phyloP scores from a whole-genome alignment of 2,113 vertebrate species.

The Sebastes schlegelii region DNA sequence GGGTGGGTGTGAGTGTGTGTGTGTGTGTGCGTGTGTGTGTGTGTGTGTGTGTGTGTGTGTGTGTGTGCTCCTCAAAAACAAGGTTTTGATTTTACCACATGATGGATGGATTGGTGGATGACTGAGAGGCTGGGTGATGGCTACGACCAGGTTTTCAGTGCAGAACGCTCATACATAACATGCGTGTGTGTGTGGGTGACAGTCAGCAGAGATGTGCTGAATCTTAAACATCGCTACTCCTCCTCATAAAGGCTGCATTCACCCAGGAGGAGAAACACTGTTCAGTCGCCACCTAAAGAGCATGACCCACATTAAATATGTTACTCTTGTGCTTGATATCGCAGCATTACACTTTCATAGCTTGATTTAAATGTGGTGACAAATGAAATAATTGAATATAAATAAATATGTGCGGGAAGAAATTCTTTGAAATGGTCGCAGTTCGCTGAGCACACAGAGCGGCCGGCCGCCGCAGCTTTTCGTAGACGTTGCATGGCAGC shows the following conservation, averaged over 20 bases:
- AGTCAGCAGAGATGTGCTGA: constrained; percentile 59
- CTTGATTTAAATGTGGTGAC: background rate
- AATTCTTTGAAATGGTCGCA: too few species aligned
- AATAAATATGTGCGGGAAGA: too few species aligned
- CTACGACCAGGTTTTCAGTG: constrained; percentile 45
- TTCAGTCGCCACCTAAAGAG: constrained; percentile 14
- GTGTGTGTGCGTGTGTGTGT: background rate
- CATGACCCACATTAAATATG: constrained; percentile 23
- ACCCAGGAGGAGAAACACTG: constrained; percentile 32
- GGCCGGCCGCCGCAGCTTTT: too few species aligned
- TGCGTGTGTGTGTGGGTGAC: constrained; percentile 48
- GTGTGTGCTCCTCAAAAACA: background rate
- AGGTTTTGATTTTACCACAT: constrained; percentile 28
- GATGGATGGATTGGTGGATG: constrained; percentile 54
- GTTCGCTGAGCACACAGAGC: too few species aligned
- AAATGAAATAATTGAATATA: background rate
- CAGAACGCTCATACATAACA: constrained; percentile 45
- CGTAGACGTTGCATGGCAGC: too few species aligned
- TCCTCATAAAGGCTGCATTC: constrained; percentile 62
- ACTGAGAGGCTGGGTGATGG: constrained; percentile 40
- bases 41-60: constrained; percentile 11
- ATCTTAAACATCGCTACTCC: constrained; percentile 57
- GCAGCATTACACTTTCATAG: background rate
- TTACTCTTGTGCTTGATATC: background rate
- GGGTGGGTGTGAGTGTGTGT: background rate